Evolutionary conservation across 30 jellyfish, hydroid and myxozoan species (phyloP), one percentile per base, ranked within the genome.

Genomic region (Aurelia coerulea): DNA sequence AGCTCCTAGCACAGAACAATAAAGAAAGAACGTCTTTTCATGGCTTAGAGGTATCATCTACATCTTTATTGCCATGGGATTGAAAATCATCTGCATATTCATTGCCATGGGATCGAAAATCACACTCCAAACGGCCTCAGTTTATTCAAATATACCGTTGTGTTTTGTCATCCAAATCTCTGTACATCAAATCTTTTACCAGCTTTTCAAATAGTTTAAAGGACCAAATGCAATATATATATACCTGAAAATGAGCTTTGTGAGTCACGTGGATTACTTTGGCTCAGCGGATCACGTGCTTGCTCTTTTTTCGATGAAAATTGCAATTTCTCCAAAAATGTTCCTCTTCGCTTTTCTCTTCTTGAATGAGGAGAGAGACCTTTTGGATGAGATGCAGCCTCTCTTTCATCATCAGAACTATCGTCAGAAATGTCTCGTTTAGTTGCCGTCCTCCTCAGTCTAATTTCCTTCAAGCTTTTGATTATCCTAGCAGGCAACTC

Each of bases 161-260:
- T 2, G 51, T 39, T 3, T 39, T 39, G 51, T 39, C 9, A 9
- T 39, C 51, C 51, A 39, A 39, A 39, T 39, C 51, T 39, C 51
- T 39, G 10, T 1, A 9, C 51, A 39, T 39, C 51, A 39, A 39
- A 39, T 39, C 4, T 9, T 39, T 39, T 39, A 39, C 10, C 6
- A 39, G 6, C 0, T 39, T 39, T 39, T 39, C 51, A 39, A 39
- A 1, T 39, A 39, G 6, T 1, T 39, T 39, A 39, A 9, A 39
- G 51, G 51, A 39, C 4, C 51, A 39, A 39, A 39, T 0, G 51
- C 51, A 39, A 39, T 6, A 65, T 19, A 19, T 23, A 31, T 16
- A 4, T 75, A 75, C 85, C 85, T 75, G 85, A 75, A 75, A 52
- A 75, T 7, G 85, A 75, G 63, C 74, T 75, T 54, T 75, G 73